Evolutionary conservation across 1,140 invertebrate species (phyloP).

Genomic region (Drosophila kohkoa): DNA sequence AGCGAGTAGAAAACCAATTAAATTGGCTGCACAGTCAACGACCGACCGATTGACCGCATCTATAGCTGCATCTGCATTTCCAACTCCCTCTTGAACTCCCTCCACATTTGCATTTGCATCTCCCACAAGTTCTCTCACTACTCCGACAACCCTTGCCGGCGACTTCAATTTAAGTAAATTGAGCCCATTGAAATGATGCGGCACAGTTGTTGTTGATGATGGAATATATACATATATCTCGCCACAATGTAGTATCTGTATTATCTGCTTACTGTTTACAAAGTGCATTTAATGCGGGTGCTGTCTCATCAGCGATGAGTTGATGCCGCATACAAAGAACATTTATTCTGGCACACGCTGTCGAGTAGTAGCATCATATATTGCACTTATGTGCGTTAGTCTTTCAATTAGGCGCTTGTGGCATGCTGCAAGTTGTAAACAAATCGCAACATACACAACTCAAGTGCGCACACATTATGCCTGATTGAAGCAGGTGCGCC

Average conservation of each 20-base stretch:
- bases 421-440: conserved; percentile 57
- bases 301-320: background rate
- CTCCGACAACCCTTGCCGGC: conserved; percentile 19
- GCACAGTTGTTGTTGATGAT: conserved; percentile 21
- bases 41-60: conserved; percentile 60
- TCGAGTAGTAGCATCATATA: background rate
- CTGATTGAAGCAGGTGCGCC: conserved; percentile 53
- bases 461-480: conserved; percentile 20
- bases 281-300: conserved; percentile 60
- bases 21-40: conserved; percentile 48
- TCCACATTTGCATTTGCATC: background rate
- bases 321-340: conserved; percentile 45
- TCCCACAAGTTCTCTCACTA: background rate
- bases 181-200: conserved; percentile 24
- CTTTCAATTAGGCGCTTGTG: conserved; percentile 45
- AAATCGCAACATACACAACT: conserved; percentile 34
- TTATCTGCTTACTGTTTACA: conserved; percentile 52
- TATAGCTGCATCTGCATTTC: conserved; percentile 27
- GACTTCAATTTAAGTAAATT: conserved; percentile 43
- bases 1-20: background rate
- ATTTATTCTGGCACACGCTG: conserved; percentile 56
- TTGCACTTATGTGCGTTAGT: conserved; percentile 30
- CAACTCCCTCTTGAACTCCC: background rate
- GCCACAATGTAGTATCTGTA: conserved; percentile 1
- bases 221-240: conserved; percentile 1